A percentile compares a stretch with the other conserved stretches of the same genome.
These are phyloP conservation scores for Temnothorax longispinosus DNA, from an alignment of 1,140 invertebrate genomes.

Conservation along the genomic window DNA sequence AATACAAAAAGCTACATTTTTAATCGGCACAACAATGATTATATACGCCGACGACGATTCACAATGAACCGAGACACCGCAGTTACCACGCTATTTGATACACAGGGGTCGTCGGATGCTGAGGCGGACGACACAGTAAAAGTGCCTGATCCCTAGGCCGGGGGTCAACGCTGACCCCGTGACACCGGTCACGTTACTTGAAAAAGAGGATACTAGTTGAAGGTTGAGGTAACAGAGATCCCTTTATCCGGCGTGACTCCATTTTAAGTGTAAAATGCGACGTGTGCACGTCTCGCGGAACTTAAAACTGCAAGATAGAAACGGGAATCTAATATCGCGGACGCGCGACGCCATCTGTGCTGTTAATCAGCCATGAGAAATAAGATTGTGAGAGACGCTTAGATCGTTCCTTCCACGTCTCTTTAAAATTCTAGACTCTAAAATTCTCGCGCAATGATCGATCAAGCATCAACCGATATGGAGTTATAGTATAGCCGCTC, in stretches of 20 bases:
- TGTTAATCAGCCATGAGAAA: constrained; percentile 5
- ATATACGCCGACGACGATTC: not conserved
- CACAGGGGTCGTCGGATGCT: constrained; percentile 50
- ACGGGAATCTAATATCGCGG: constrained; percentile 10
- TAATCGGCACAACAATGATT: constrained; percentile 3
- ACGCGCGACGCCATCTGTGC: constrained; percentile 1
- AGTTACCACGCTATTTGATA: constrained; percentile 54
- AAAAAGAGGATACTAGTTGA: constrained; percentile 61
- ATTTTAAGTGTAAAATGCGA: constrained; percentile 26
- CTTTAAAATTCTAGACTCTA: not conserved
- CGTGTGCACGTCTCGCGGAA: constrained; percentile 8
- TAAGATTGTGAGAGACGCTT: not conserved
- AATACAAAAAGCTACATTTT: not conserved
- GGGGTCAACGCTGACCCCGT: constrained; percentile 53
- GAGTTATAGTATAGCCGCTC: not conserved
- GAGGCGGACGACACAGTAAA: constrained; percentile 41
- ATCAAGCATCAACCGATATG: not conserved
- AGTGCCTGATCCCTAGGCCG: constrained; percentile 31
- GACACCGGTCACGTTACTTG: constrained; percentile 58
- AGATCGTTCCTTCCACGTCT: not conserved
- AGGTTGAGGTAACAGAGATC: constrained; percentile 56
- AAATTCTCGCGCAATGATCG: not conserved
- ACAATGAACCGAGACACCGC: constrained; percentile 22
- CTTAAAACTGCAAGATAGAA: constrained; percentile 12
- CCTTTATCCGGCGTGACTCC: constrained; percentile 45